These are phyloP conservation scores for Drosophila greeni DNA, from an alignment of 2,888 invertebrate genomes.

Conservation along the genomic window DNA sequence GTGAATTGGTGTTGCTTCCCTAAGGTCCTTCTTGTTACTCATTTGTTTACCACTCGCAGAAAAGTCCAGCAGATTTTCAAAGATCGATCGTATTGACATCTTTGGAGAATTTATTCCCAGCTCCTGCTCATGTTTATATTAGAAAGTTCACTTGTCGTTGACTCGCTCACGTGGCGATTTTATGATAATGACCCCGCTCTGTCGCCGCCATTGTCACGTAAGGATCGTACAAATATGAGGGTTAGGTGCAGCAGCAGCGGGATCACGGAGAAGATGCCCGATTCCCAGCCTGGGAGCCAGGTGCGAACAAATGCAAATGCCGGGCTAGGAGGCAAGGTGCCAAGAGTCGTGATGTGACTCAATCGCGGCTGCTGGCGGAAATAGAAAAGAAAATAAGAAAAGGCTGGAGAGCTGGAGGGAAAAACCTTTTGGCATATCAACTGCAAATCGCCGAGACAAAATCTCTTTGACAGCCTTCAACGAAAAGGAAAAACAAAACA, in stretches of 20 bases:
- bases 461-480: slow-evolving; percentile 51
- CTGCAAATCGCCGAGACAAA: slow-evolving; percentile 55
- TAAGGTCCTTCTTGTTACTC: not conserved
- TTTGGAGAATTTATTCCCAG: slow-evolving; percentile 4
- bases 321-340: slow-evolving; percentile 44
- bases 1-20: not conserved
- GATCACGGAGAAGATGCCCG: slow-evolving; percentile 19
- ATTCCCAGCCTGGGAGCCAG: slow-evolving; percentile 26
- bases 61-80: not conserved
- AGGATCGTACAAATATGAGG: slow-evolving; percentile 63
- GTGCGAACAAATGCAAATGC: slow-evolving; percentile 51
- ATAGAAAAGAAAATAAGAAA: slow-evolving; percentile 29
- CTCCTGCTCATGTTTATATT: slow-evolving; percentile 11
- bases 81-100: not conserved
- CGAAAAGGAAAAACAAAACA: slow-evolving; percentile 41
- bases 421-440: slow-evolving; percentile 55
- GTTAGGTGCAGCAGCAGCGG: slow-evolving; percentile 28
- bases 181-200: slow-evolving; percentile 57
- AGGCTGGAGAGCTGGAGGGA: slow-evolving; percentile 1
- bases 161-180: slow-evolving; percentile 65
- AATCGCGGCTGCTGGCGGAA: slow-evolving; percentile 34
- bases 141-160: slow-evolving; percentile 29
- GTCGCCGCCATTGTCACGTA: slow-evolving; percentile 56
- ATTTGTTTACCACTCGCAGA: not conserved
- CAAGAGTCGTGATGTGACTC: slow-evolving; percentile 49